Percentiles rank a stretch among this genome's conserved stretches.
Conservation (phyloP, 2,888 invertebrate species). For the Frankliniella intonsa region DNA sequence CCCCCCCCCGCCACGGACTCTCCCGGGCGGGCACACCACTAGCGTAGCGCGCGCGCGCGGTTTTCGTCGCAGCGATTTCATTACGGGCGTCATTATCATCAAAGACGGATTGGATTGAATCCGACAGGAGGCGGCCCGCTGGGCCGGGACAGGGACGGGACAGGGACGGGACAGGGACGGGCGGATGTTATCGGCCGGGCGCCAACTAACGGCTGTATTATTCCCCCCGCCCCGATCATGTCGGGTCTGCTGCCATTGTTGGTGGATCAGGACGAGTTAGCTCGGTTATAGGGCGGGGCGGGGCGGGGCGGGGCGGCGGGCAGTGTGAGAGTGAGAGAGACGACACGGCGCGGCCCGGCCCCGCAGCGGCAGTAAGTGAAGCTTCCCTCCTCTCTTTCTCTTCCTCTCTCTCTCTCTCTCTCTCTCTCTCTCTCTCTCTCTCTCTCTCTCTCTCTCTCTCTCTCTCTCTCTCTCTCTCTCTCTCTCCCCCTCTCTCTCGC, state of each 20-base stretch:
- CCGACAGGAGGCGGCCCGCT: neutral
- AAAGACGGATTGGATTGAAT: no score
- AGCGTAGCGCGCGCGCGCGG: no score
- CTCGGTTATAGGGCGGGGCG: neutral
- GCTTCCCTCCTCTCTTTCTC: neutral
- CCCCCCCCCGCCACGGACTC: no score
- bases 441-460: neutral
- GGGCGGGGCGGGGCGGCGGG: neutral
- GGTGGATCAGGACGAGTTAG: neutral
- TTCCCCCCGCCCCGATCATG: neutral
- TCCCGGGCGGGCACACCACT: no score
- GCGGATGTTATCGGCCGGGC: neutral
- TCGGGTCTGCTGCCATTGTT: neutral
- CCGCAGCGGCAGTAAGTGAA: neutral
- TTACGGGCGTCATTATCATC: no score
- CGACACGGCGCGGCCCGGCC: neutral
- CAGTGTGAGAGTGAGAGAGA: neutral
- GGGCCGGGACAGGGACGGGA: neutral
- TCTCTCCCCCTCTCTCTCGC: neutral
- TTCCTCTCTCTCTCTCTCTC: neutral
- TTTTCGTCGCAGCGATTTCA: no score
- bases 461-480: neutral
- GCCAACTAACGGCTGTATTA: neutral
- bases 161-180: neutral
- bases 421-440: neutral